Conservation (phyloP, 2,888 invertebrate species). For the Cerceris ruficornis region DNA sequence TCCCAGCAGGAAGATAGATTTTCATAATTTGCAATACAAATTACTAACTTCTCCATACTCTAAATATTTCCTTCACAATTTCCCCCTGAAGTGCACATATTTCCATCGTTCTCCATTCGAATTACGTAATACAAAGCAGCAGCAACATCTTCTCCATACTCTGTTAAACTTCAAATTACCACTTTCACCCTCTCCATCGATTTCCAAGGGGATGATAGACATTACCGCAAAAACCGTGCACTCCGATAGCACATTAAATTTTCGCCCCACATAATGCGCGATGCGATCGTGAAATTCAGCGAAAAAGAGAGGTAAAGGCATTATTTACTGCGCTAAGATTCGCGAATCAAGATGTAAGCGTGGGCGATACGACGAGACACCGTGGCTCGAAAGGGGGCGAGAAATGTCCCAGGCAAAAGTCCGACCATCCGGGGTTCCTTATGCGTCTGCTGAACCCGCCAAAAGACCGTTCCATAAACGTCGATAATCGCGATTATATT, state of each 20-base stretch:
- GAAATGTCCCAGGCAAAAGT: slow-evolving; percentile 35
- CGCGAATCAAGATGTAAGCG: slow-evolving; percentile 77
- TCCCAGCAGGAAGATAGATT: no score
- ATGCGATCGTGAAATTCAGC: slow-evolving; percentile 60
- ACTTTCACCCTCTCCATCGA: neutral
- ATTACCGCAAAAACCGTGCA: slow-evolving; percentile 49
- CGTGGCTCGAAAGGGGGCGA: slow-evolving; percentile 49
- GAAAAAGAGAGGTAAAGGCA: slow-evolving; percentile 52
- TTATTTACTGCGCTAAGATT: slow-evolving; percentile 72
- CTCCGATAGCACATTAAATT: slow-evolving; percentile 58
- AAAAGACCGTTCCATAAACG: slow-evolving; percentile 25
- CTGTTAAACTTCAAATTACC: no score
- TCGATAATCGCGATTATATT: slow-evolving; percentile 30
- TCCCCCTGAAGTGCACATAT: no score
- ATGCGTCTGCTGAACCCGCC: slow-evolving; percentile 11
- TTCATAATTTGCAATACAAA: no score
- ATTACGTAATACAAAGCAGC: no score
- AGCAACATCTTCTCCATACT: no score
- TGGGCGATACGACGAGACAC: slow-evolving; percentile 64
- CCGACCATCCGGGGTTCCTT: slow-evolving; percentile 9
- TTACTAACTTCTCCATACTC: no score
- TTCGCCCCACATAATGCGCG: slow-evolving; percentile 62
- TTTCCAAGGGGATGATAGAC: slow-evolving; percentile 34
- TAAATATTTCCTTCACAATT: no score
- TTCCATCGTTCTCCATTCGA: no score